phyloP scores from a whole-genome alignment of 2,888 invertebrate genomes.

The Athetis lepigone region DNA sequence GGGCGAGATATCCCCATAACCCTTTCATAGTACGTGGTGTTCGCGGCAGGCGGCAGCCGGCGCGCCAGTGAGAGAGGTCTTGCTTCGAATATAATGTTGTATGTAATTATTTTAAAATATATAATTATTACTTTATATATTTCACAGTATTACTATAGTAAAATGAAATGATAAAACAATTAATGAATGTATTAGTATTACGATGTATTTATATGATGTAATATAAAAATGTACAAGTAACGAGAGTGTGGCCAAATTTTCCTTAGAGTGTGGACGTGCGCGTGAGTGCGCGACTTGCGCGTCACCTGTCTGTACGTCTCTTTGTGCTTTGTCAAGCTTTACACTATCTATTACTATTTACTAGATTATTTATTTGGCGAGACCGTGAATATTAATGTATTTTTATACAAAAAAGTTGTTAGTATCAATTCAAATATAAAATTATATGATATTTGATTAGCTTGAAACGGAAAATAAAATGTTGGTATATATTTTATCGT shows the following conservation, averaged over 20 bases:
- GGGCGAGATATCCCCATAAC: no score
- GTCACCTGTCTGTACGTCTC: slow-evolving; percentile 2
- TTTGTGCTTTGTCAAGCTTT: slow-evolving; percentile 43
- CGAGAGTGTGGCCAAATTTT: slow-evolving; percentile 81
- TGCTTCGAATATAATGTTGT: slow-evolving; percentile 35
- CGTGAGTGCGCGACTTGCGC: no score
- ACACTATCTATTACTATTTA: slow-evolving; percentile 19
- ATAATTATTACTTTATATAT: slow-evolving; percentile 31
- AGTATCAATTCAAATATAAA: neutral
- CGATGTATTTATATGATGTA: slow-evolving; percentile 12
- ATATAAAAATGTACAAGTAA: slow-evolving; percentile 38
- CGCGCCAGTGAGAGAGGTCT: slow-evolving; percentile 17
- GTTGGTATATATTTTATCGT: slow-evolving; percentile 12
- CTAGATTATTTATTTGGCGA: slow-evolving; percentile 7
- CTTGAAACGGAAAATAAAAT: slow-evolving; percentile 25
- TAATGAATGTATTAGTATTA: slow-evolving; percentile 13
- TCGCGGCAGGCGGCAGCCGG: no score
- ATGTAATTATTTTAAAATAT: no score
- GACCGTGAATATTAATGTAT: slow-evolving; percentile 32
- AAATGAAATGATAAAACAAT: slow-evolving; percentile 6
- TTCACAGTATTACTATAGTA: slow-evolving; percentile 50
- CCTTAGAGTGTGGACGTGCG: slow-evolving; percentile 62
- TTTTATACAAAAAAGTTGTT: slow-evolving; percentile 30
- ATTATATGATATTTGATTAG: slow-evolving; percentile 1
- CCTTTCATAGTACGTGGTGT: no score